Percentiles rank a stretch among this genome's conserved stretches.
These are phyloP conservation scores for Benitochromis conjunctus DNA, from an alignment of 2,113 vertebrate species.

Conservation along the genomic window DNA sequence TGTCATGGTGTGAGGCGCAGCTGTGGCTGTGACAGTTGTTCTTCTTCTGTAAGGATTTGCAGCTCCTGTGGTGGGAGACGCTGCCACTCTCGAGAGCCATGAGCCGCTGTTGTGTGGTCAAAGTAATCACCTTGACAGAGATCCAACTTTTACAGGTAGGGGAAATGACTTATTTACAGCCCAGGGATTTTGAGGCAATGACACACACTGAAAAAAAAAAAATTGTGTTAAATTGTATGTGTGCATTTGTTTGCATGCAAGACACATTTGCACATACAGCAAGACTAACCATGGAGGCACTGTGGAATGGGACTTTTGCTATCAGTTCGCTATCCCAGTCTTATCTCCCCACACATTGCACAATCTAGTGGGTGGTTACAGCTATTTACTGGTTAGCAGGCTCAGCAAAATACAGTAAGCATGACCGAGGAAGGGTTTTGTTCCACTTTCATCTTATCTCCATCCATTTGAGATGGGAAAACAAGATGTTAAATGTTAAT, in stretches of 20 bases:
- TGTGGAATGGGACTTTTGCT: constrained; percentile 27
- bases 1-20: constrained; percentile 17
- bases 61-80: constrained; percentile 18
- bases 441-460: constrained; percentile 35
- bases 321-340: constrained; percentile 21
- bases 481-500: not conserved
- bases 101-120: constrained; percentile 72
- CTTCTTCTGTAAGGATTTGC: constrained; percentile 22
- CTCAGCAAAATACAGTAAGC: constrained; percentile 36
- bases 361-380: constrained; percentile 58
- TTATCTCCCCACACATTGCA: constrained; percentile 59
- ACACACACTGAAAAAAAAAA: not conserved
- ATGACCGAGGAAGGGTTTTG: constrained; percentile 10
- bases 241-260: not conserved
- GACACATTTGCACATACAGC: not conserved
- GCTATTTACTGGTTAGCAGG: constrained; percentile 45
- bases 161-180: not conserved
- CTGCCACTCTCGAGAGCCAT: constrained; percentile 57
- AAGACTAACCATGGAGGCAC: constrained; percentile 9
- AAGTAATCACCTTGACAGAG: constrained; percentile 77
- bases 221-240: not conserved
- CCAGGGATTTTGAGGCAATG: not conserved
- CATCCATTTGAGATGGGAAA: not conserved
- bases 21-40: constrained; percentile 24
- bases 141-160: constrained; percentile 77